These are phyloP conservation scores for Ianthella basta DNA, from an alignment of 37 sponge, comb jelly and placozoan species.

Conservation along the genomic window DNA sequence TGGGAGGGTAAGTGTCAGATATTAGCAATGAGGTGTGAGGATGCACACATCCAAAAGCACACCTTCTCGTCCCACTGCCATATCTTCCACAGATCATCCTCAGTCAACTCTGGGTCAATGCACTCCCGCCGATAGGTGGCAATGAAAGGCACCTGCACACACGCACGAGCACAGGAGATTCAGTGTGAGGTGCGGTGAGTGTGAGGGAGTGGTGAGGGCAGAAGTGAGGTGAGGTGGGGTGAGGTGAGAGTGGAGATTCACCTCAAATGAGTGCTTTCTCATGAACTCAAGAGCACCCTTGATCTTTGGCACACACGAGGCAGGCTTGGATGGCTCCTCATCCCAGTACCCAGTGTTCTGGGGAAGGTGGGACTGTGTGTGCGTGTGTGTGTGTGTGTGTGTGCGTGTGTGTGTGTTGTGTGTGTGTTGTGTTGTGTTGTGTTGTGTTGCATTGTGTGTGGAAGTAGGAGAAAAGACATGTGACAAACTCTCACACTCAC, in stretches of 20 bases:
- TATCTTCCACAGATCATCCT: slow-evolving; percentile 90
- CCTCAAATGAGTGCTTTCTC: slow-evolving; percentile 88
- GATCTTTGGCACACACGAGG: slow-evolving; percentile 76
- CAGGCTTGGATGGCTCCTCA: slow-evolving; percentile 33
- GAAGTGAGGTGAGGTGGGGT: neutral
- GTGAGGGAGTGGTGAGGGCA: neutral
- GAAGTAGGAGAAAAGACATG: neutral
- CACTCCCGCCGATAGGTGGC: slow-evolving; percentile 90
- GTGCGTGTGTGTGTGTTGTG: neutral
- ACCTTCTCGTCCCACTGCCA: slow-evolving; percentile 91
- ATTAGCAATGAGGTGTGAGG: neutral
- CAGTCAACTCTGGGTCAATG: slow-evolving; percentile 80
- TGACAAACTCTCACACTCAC: neutral
- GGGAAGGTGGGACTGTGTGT: neutral
- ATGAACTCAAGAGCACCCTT: slow-evolving; percentile 88
- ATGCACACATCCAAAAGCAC: neutral
- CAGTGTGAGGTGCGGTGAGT: neutral
- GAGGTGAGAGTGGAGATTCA: neutral
- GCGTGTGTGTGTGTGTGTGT: slow-evolving; percentile 7
- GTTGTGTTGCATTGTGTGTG: too few species aligned
- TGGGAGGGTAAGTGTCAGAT: neutral
- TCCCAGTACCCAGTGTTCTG: neutral
- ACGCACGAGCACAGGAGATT: neutral
- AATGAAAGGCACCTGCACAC: slow-evolving; percentile 81
- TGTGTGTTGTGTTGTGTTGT: neutral